Base-by-base conservation (phyloP, 2,797 vertebrate genomes). In the Eospalax fontanierii region DNA sequence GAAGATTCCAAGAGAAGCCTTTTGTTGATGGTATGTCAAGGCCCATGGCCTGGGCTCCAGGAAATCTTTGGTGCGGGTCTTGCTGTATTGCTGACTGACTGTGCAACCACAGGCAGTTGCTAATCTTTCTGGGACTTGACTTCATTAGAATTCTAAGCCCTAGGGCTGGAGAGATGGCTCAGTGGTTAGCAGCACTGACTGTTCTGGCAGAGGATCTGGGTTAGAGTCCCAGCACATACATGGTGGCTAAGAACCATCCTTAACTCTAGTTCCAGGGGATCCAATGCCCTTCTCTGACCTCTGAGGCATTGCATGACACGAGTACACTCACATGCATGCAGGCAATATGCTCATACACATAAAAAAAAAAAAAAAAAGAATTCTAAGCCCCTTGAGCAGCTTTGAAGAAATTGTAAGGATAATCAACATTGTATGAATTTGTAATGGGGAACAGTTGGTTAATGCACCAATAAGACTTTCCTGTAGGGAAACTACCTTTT, bases 401-500 rank as follows among this genome's bases (percentile, higher is more conserved):
- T 93, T 70, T 84, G 63, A 92, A 93, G 66, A 74, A 74, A 78
- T 28, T 38, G 33, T 63, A 46, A n/a, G 82, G 28, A 59, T 16
- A 66, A 30, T 75, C 22, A 63, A 78, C 24, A 87, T 28, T 2
- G 1, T 11, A n/a, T 68, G 86, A 93, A 65, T 68, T 24, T 46
- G 54, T 80, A 75, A 85, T 4, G 73, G 78, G 85, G 92, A 94
- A 86, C 3, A 61, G 80, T 81, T 6, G 68, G 28, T 35, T 85
- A n/a, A 92, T 7, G 35, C 40, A 75, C 35, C 14, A 11, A 30
- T 61, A 79, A 35, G 46, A 73, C 40, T 73, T 92, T 96, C 70
- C 91, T 96, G 71, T 30, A 50, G 73, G 85, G 75, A 93, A 94
- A 90, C 50, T 40, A 70, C 73, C 54, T 89, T 92, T 90, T 59